Evolutionary conservation across 1,140 invertebrate species (phyloP).

Genomic region (Portunus trituberculatus): DNA sequence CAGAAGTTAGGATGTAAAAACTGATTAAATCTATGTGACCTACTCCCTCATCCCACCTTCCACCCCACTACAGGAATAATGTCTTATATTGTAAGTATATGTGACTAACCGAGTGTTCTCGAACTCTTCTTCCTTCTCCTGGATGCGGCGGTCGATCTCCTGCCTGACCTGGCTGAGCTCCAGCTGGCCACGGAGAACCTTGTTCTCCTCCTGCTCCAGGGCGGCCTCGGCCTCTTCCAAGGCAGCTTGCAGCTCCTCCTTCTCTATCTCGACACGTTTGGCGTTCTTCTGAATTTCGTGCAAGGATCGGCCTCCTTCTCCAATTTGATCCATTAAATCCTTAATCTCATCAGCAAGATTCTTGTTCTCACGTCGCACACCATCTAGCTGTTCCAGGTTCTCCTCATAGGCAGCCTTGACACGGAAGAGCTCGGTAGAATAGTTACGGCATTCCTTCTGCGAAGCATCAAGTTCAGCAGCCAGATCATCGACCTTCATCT

Average conservation of each 20-base stretch:
- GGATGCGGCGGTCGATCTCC: slow-evolving; percentile 70
- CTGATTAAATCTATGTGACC: too few relatives aligned
- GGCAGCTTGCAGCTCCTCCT: slow-evolving; percentile 70
- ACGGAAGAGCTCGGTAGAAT: slow-evolving; percentile 70
- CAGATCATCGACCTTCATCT: slow-evolving; percentile 69
- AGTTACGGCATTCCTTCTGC: slow-evolving; percentile 69
- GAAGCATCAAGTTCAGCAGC: slow-evolving; percentile 67
- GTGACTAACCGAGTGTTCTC: slow-evolving; percentile 82
- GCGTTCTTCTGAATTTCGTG: slow-evolving; percentile 78
- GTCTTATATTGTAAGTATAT: too few relatives aligned
- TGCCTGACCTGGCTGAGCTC: slow-evolving; percentile 82
- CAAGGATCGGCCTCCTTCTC: slow-evolving; percentile 65
- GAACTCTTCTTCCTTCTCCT: slow-evolving; percentile 73
- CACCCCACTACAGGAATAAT: too few relatives aligned
- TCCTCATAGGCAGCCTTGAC: slow-evolving; percentile 70
- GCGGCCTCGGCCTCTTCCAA: slow-evolving; percentile 69
- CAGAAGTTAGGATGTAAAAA: too few relatives aligned
- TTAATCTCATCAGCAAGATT: slow-evolving; percentile 72
- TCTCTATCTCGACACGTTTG: slow-evolving; percentile 70
- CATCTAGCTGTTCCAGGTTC: slow-evolving; percentile 65
- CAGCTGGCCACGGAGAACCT: slow-evolving; percentile 82
- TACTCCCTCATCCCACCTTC: too few relatives aligned
- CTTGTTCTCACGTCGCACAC: slow-evolving; percentile 67
- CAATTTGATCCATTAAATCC: slow-evolving; percentile 71
- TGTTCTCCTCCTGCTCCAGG: slow-evolving; percentile 80